These are phyloP conservation scores for Dynastes maya DNA, from an alignment of 2,888 invertebrate species.

Conservation along the genomic window DNA sequence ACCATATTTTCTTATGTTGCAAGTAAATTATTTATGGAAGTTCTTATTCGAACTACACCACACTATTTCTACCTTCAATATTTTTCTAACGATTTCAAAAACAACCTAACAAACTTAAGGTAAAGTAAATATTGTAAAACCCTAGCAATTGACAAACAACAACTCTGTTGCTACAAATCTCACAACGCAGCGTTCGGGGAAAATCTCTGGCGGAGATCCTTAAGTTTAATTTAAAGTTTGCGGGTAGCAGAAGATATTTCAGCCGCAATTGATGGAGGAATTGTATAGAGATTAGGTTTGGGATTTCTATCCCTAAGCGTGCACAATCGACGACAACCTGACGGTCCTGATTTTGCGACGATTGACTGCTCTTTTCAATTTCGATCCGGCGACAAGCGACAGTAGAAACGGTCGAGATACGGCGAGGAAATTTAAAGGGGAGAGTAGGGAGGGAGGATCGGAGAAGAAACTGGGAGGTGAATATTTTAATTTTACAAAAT, in stretches of 20 bases:
- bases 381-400: not conserved
- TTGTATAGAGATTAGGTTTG: slow-evolving; percentile 43
- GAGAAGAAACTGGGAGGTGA: not conserved
- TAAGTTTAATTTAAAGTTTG: slow-evolving; percentile 42
- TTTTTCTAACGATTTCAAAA: not conserved
- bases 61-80: no score
- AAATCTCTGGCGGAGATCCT: not conserved
- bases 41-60: no score
- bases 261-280: slow-evolving; percentile 41
- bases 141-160: slow-evolving; percentile 3
- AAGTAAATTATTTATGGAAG: no score
- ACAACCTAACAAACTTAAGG: not conserved
- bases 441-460: not conserved
- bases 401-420: not conserved
- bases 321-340: slow-evolving; percentile 5
- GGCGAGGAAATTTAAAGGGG: not conserved
- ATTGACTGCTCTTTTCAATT: slow-evolving; percentile 22
- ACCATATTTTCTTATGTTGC: no score
- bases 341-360: slow-evolving; percentile 20
- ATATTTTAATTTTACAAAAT: not conserved
- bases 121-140: no score
- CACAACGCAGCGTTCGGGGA: not conserved
- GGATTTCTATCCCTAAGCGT: slow-evolving; percentile 28
- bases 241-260: slow-evolving; percentile 27
- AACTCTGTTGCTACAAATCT: not conserved